Percentiles rank a stretch among this genome's conserved stretches.
These are phyloP conservation scores for Bombyx huttoni DNA, from an alignment of 2,888 invertebrate species.

Conservation along the genomic window DNA sequence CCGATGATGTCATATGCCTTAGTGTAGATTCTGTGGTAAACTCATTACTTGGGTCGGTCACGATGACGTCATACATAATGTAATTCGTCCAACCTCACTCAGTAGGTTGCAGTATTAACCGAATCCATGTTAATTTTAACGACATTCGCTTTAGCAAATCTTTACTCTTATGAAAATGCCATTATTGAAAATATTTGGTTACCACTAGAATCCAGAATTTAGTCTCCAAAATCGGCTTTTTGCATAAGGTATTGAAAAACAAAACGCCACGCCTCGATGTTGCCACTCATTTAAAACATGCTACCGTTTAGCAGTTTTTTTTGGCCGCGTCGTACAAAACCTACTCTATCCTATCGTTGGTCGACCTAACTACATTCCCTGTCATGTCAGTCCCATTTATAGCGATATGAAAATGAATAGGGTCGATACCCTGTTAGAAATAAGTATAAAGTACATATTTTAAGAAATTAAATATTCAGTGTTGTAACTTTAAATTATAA, in stretches of 20 bases:
- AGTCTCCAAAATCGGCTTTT: too few relatives aligned
- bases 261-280: neutral
- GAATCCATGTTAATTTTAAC: too few relatives aligned
- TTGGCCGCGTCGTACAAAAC: slow-evolving; percentile 54
- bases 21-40: too few relatives aligned
- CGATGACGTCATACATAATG: too few relatives aligned
- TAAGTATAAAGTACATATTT: slow-evolving; percentile 25
- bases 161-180: too few relatives aligned
- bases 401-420: slow-evolving; percentile 46
- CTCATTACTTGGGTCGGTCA: too few relatives aligned
- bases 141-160: too few relatives aligned
- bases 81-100: too few relatives aligned
- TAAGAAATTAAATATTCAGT: slow-evolving; percentile 13
- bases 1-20: too few relatives aligned
- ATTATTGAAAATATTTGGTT: too few relatives aligned
- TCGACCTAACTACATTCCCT: slow-evolving; percentile 53
- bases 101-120: too few relatives aligned
- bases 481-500: slow-evolving; percentile 5
- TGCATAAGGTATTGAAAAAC: neutral
- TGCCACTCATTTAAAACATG: neutral
- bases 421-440: slow-evolving; percentile 51
- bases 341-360: slow-evolving; percentile 44
- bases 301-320: neutral
- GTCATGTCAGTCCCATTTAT: slow-evolving; percentile 56
- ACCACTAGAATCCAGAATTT: too few relatives aligned